Evolutionary conservation across 2,888 invertebrate species (phyloP).

Genomic region (Cylloceria caligata): DNA sequence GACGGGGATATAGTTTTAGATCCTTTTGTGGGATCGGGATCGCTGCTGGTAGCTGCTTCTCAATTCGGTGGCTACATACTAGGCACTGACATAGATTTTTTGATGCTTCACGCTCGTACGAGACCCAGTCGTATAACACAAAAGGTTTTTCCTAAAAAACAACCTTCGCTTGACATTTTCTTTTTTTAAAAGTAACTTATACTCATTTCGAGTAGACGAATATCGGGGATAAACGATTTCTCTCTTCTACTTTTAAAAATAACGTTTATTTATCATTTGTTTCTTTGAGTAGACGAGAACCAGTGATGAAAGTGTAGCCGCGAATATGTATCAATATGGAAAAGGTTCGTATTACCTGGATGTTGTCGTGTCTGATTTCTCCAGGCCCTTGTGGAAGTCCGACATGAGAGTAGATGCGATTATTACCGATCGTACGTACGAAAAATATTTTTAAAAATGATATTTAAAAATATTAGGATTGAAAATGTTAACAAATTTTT

Average conservation of each 20-base stretch:
- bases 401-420: slow-evolving; percentile 94
- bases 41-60: slow-evolving; percentile 94
- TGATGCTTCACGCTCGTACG: slow-evolving; percentile 95
- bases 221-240: too few species aligned
- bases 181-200: too few species aligned
- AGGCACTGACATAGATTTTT: slow-evolving; percentile 97
- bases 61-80: slow-evolving; percentile 94
- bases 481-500: slow-evolving; percentile 43
- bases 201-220: too few species aligned
- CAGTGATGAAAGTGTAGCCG: slow-evolving; percentile 94
- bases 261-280: slow-evolving; percentile 8
- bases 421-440: slow-evolving; percentile 95
- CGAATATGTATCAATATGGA: slow-evolving; percentile 96
- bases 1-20: slow-evolving; percentile 93
- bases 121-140: slow-evolving; percentile 92
- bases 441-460: slow-evolving; percentile 9
- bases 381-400: slow-evolving; percentile 91
- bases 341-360: slow-evolving; percentile 92
- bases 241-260: too few species aligned
- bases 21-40: slow-evolving; percentile 97
- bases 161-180: background rate
- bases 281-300: slow-evolving; percentile 86
- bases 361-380: slow-evolving; percentile 96
- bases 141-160: slow-evolving; percentile 85
- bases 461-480: slow-evolving; percentile 5